Evolutionary conservation across 2,113 vertebrate genomes (phyloP).

Genomic region (Sula dactylatra): DNA sequence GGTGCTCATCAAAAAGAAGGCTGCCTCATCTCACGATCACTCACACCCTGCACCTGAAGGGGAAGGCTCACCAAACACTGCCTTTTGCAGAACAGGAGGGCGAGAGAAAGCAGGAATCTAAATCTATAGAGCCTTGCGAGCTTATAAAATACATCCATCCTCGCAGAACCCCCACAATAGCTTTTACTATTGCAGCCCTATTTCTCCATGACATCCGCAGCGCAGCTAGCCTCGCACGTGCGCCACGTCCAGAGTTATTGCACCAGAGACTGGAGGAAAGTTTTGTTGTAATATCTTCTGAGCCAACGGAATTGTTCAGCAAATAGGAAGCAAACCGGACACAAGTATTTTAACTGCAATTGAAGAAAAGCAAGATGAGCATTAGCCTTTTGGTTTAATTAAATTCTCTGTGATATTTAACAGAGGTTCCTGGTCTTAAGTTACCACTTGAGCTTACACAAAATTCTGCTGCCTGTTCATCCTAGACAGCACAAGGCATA

Average conservation of each 20-base stretch:
- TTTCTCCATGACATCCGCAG: neutral
- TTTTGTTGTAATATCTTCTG: neutral
- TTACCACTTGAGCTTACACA: neutral
- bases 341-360: neutral
- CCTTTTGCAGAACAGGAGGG: neutral
- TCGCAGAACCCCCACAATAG: neutral
- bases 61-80: neutral
- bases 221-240: accelerated
- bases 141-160: accelerated
- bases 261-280: neutral
- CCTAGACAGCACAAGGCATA: neutral
- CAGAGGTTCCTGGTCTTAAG: neutral
- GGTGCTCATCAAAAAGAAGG: neutral
- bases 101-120: neutral
- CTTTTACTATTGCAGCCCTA: accelerated
- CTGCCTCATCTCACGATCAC: neutral
- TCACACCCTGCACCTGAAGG: neutral
- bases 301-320: neutral
- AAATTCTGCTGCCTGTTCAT: neutral
- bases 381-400: neutral
- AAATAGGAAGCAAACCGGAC: neutral
- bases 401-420: neutral
- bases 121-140: neutral
- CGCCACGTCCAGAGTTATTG: neutral
- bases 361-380: neutral